Base-by-base conservation (phyloP, 2,888 invertebrate genomes). In the Noctua janthina region DNA sequence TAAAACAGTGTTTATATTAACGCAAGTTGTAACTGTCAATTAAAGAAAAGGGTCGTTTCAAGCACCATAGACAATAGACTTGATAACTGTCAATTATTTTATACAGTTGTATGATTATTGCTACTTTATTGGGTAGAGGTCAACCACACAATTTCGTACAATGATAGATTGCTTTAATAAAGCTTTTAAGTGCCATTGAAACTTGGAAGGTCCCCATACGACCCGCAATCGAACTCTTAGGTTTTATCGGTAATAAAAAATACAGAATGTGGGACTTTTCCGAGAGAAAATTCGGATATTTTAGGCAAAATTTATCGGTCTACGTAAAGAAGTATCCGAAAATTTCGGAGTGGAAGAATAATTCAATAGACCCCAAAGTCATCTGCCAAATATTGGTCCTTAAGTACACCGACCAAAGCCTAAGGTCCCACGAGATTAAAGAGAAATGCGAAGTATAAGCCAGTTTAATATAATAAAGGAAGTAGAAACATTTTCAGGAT, bases 31-130 rank as follows among this genome's bases (percentile, higher is more conserved):
- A 84, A 39, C 71, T 74, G 85, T 85, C 81, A 87, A 84, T 84
- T 84, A 87, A 43, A 62, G 29, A 59, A 69, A 73, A 67, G 56
- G 17, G 62, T 54, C 49, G n/a, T 66, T 73, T 78, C 54, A 68
- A 51, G 23, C 10, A 15, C 11, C 20, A 59, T 49, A 84, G 73
- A 84, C 85, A 84, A 84, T 76, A 51, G 73, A 15, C 62, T 7
- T 79, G 75, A 84, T 29, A 73, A 4, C 79, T 84, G 85, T 84
- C 85, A 87, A 87, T 85, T 87, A 87, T 84, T 67, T 67, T 85
- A 74, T 51, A 64, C 11, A 49, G 39, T 46, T 81, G 54, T 70
- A 43, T 59, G 67, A 23, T 71, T 46, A 67, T 39, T 39, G 43
- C 59, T 64, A 17, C 29, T 79, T 73, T 71, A 78, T 67, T 51